Base-by-base conservation (phyloP, 2,113 vertebrate species). In the Ivindomyrus marchei region DNA sequence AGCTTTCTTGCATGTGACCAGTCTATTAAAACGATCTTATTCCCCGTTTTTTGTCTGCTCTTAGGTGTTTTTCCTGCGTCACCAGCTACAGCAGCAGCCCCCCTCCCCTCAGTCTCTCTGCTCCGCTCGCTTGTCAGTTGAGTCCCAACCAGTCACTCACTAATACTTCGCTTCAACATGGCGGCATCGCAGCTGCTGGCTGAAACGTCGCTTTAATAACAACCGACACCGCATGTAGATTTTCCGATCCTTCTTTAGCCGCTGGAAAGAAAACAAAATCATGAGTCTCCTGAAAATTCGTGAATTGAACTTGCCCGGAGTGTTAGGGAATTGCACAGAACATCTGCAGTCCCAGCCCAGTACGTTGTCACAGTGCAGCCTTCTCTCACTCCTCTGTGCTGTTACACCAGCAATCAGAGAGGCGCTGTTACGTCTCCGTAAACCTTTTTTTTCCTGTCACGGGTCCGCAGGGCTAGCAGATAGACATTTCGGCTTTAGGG, bases 31-130 rank as follows among this genome's bases (percentile, higher is more conserved):
- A 93, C 85, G 92, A 89, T 93, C 92, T 93, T 90, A 91, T 58
- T 94, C 93, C 94, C 93, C 92, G 92, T 42, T 39, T 89, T 92
- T 91, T 94, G 93, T 93, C 93, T 92, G 93, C 93, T 96, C 94
- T 94, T 94, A 96, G 96, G 95, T 97, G 96, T 96, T 96, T 97
- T 96, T 97, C 96, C 96, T 97, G 97, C 97, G 97, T 97, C 97
- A 97, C 97, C 96, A 95, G 93, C 94, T 15, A 93, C 95, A 92
- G 93, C 94, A 93, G 93, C 47, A 85, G 39, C 74, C 42, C 80
- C 80, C 89, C 74, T 27, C 80, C 89, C 90, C 85, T 92, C 90
- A 93, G 94, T 93, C 92, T 93, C 92, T 93, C 93, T 91, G 93
- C 94, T 62, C 91, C 94, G 92, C 91, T 94, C 94, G 92, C 94